Percentiles rank a stretch among this genome's conserved stretches.
phyloP scores from a whole-genome alignment of 2,113 vertebrate species.

The Crotalus tigris region DNA sequence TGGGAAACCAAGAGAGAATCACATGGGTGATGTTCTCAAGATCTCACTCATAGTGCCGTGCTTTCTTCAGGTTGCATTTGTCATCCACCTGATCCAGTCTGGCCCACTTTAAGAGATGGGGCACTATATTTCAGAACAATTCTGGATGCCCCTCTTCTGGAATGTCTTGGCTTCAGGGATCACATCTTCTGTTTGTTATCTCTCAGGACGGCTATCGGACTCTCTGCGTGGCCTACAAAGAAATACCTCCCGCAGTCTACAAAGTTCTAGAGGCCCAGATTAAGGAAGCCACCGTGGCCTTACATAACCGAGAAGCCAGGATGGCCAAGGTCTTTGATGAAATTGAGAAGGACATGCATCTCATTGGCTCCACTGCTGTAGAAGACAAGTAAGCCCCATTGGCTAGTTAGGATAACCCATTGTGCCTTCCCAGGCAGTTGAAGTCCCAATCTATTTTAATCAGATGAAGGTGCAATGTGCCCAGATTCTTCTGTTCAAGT shows the following conservation, averaged over 20 bases:
- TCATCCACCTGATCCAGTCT: neutral
- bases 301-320: constrained; percentile 92
- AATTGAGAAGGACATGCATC: constrained; percentile 88
- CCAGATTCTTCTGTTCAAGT: neutral
- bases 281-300: constrained; percentile 82
- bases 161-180: neutral
- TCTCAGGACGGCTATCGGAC: constrained; percentile 91
- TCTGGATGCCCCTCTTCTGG: neutral
- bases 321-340: constrained; percentile 88
- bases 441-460: neutral
- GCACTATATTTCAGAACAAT: neutral
- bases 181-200: neutral
- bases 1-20: no score
- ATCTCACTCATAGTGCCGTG: no score
- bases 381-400: constrained; percentile 86
- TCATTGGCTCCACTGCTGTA: constrained; percentile 95
- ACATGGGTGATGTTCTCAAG: no score
- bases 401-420: neutral
- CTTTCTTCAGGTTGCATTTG: neutral
- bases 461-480: neutral
- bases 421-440: neutral
- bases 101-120: neutral
- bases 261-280: constrained; percentile 76
- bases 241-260: constrained; percentile 78
- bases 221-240: constrained; percentile 91